These are phyloP conservation scores for Moxostoma hubbsi DNA, from an alignment of 2,797 vertebrate species.

Conservation along the genomic window DNA sequence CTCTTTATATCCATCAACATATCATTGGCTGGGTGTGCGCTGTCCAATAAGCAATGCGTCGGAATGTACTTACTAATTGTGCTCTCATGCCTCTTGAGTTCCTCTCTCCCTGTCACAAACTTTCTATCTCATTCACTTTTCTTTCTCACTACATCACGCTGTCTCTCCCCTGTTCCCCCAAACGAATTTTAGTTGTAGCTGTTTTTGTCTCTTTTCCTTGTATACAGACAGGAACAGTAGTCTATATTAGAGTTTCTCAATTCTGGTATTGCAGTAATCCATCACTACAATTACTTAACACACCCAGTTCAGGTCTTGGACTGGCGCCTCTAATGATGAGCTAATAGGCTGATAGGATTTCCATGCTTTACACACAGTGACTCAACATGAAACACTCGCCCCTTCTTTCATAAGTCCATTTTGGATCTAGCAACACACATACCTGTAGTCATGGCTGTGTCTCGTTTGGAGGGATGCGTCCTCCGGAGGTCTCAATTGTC, in stretches of 20 bases:
- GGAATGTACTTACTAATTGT: conserved; percentile 20
- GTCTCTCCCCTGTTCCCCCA: too few species aligned
- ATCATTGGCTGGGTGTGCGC: conserved; percentile 51
- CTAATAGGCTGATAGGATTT: background rate
- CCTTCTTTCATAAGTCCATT: background rate
- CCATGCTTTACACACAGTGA: background rate
- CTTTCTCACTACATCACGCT: background rate
- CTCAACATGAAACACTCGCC: background rate
- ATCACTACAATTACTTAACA: too few species aligned
- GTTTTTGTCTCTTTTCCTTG: too few species aligned
- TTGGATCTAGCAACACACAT: conserved; percentile 16
- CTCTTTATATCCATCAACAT: conserved; percentile 84
- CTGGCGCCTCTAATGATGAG: background rate
- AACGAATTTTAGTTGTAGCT: too few species aligned
- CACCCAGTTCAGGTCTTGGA: background rate
- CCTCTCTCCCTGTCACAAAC: background rate
- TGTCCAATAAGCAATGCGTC: conserved; percentile 46
- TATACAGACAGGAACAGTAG: too few species aligned
- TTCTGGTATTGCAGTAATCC: too few species aligned
- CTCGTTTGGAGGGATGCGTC: too few species aligned
- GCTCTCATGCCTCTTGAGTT: background rate
- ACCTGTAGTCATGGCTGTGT: background rate
- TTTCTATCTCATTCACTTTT: background rate
- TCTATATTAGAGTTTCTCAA: too few species aligned
- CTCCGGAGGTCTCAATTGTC: too few species aligned